Evolutionary conservation across 2,888 invertebrate genomes (phyloP).

Genomic region (Sepiola atlantica): DNA sequence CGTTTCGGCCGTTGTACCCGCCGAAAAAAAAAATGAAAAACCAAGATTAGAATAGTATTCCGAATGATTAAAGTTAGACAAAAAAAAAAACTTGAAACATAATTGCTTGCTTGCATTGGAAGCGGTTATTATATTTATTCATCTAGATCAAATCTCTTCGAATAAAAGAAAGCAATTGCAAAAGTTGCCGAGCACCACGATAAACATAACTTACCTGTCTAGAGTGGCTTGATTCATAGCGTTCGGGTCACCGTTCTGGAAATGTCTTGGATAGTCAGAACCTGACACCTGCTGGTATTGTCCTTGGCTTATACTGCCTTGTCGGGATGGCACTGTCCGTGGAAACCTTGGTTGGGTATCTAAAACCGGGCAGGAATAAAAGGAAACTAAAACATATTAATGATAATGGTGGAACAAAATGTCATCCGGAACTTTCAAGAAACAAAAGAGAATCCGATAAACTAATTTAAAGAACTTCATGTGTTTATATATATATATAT

Average conservation of each 20-base stretch:
- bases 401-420: neutral
- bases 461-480: neutral
- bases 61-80: neutral
- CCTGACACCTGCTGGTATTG: conserved; percentile 55
- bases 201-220: conserved; percentile 37
- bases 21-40: too few species aligned
- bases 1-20: too few species aligned
- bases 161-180: too few species aligned
- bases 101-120: too few species aligned
- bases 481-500: neutral
- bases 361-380: conserved; percentile 34
- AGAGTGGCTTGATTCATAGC: conserved; percentile 47
- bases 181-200: too few species aligned
- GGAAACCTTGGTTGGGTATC: conserved; percentile 64
- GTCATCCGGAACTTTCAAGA: too few species aligned
- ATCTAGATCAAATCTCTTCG: too few species aligned
- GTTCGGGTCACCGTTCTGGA: conserved; percentile 57
- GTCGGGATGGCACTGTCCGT: conserved; percentile 65
- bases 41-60: too few species aligned
- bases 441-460: too few species aligned
- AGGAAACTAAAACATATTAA: neutral
- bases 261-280: conserved; percentile 64
- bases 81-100: neutral
- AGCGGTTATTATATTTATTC: neutral
- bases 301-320: conserved; percentile 60